Base-by-base conservation (phyloP, 2,797 vertebrate species). In the Sitta carolinensis region DNA sequence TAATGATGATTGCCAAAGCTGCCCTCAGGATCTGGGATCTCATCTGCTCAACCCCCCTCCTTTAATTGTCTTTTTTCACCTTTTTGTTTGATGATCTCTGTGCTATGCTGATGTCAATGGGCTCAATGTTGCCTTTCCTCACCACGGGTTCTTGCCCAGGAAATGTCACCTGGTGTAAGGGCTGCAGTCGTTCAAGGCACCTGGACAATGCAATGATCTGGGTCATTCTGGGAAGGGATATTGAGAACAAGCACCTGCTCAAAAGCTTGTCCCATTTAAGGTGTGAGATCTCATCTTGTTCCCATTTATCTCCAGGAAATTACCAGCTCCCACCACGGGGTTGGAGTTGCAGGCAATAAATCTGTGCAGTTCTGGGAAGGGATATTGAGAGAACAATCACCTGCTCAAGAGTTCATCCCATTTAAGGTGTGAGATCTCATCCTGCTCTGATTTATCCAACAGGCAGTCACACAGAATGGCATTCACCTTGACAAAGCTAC, bases 391-490 rank as follows among this genome's bases (percentile, higher is more conserved):
- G 21, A 48, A 75, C 15, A 40, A 42, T 95, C 97, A 99, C 99
- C 99, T 99, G 98, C 97, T 98, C 59, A 99, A 97, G n/a, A 99
- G 98, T 57, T 98, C 98, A 64, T 99, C 99, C 99, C 99, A 99
- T 45, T 98, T 99, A 2, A 99, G 98, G 92, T 90, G 96, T 81
- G 94, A 92, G 42, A 99, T 77, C n/a, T 98, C 97, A 70, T 99
- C 98, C 92, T 99, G 98, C 48, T 99, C 99, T 0, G 97, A 98
- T 96, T 98, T 99, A 88, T 99, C 98, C 95, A 99, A 94, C 88
- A 99, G 94, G 96, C 99, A 99, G 97, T 99, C 99, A 40, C 99
- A 99, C 18, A 99, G 97, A 69, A 97, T 82, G 4, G 99, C 98
- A 94, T 99, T 98, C 95, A 99, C 97, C 25, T 95, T 98, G 43